Percentiles rank a stretch among this genome's conserved stretches.
These are phyloP conservation scores for Sebastes steindachneri DNA, from an alignment of 2,797 vertebrate genomes.

Conservation along the genomic window DNA sequence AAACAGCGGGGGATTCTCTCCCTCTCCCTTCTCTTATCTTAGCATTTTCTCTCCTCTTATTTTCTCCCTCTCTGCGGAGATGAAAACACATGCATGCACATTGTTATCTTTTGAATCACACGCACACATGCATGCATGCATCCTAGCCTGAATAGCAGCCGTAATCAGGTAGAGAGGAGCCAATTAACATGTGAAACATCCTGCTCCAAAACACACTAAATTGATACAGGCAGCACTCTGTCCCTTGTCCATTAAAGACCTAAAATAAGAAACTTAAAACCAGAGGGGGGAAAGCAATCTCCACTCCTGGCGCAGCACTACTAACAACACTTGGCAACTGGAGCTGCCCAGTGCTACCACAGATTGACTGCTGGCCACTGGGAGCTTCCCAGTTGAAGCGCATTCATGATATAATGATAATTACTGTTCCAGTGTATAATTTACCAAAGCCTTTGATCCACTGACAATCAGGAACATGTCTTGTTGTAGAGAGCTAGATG, in stretches of 20 bases:
- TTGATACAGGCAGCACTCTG: conserved; percentile 41
- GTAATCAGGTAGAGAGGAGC: conserved; percentile 24
- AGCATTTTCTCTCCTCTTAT: conserved; percentile 42
- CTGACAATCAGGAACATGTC: not conserved
- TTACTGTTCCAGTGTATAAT: not conserved
- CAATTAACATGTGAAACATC: conserved; percentile 39
- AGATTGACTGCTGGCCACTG: conserved; percentile 15
- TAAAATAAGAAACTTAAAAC: conserved; percentile 45
- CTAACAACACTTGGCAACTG: conserved; percentile 29
- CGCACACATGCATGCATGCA: not conserved
- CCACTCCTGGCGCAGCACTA: conserved; percentile 22
- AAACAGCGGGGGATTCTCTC: conserved; percentile 71
- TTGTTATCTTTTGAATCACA: conserved; percentile 15
- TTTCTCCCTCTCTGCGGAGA: conserved; percentile 24
- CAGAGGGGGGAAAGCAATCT: conserved; percentile 20
- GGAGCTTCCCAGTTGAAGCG: conserved; percentile 7
- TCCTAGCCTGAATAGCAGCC: not conserved
- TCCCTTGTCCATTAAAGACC: conserved; percentile 40
- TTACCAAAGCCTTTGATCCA: conserved; percentile 7
- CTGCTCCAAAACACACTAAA: conserved; percentile 28
- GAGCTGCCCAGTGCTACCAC: not conserved
- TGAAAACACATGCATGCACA: conserved; percentile 20
- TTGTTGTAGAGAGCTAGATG: not conserved
- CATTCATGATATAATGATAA: conserved; percentile 6
- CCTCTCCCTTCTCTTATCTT: conserved; percentile 50